phyloP scores from a whole-genome alignment of 37 sponge, comb jelly and placozoan genomes.

The Bolinopsis microptera region DNA sequence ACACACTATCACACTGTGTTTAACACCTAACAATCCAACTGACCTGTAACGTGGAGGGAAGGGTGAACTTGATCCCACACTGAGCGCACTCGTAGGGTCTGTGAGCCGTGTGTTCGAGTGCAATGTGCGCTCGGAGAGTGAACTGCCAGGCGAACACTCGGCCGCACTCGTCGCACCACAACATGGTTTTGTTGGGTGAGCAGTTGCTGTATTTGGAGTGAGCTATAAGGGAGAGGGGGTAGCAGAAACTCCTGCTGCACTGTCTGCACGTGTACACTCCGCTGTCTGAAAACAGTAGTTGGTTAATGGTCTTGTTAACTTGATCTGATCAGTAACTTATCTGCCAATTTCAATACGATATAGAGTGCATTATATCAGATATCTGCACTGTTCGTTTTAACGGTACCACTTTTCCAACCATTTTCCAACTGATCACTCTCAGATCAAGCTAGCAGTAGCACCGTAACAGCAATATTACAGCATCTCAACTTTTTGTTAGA shows the following conservation, averaged over 20 bases:
- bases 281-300: not conserved
- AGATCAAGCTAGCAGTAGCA: too few relatives aligned
- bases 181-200: not conserved
- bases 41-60: slow-evolving; percentile 29
- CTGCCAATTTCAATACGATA: too few relatives aligned
- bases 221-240: slow-evolving; percentile 33
- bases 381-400: too few relatives aligned
- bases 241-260: slow-evolving; percentile 40
- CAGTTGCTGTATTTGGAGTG: slow-evolving; percentile 15
- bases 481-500: too few relatives aligned
- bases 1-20: too few relatives aligned
- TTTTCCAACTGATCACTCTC: too few relatives aligned
- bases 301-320: not conserved
- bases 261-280: slow-evolving; percentile 22
- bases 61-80: slow-evolving; percentile 57
- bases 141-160: slow-evolving; percentile 38
- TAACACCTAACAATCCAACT: too few relatives aligned
- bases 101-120: slow-evolving; percentile 42
- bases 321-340: not conserved
- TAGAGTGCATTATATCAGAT: too few relatives aligned
- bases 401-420: too few relatives aligned
- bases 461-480: too few relatives aligned
- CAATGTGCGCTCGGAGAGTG: slow-evolving; percentile 56
- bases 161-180: slow-evolving; percentile 65
- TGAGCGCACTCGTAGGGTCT: slow-evolving; percentile 6